Conservation (phyloP, 1,140 invertebrate species). For the Anthonomus grandis region DNA sequence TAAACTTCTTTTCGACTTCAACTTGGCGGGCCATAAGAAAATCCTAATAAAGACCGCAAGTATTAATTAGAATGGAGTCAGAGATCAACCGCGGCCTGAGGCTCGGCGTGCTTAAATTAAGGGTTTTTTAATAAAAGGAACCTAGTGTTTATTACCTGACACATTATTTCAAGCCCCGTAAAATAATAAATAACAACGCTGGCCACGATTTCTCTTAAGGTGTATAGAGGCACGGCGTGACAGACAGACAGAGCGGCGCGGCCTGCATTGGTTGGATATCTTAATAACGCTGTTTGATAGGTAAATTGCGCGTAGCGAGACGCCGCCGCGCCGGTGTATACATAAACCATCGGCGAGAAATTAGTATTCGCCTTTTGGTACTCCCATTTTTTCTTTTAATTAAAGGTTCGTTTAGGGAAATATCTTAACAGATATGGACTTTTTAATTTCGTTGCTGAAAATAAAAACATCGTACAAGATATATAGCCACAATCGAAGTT, state of each 20-base stretch:
- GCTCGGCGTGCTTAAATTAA: slow-evolving; percentile 4
- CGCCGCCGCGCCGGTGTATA: slow-evolving; percentile 3
- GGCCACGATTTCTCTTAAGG: slow-evolving; percentile 7
- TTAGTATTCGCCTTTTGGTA: slow-evolving; percentile 6
- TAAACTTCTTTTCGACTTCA: no score
- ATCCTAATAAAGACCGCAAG: slow-evolving; percentile 1
- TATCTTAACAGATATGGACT: no score
- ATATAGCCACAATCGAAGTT: no score
- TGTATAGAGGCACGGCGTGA: not conserved
- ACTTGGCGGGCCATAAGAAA: no score
- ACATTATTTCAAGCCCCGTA: slow-evolving; percentile 8
- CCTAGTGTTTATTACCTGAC: slow-evolving; percentile 13
- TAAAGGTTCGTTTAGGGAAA: no score
- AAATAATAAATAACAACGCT: slow-evolving; percentile 9
- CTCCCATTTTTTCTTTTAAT: slow-evolving; percentile 10
- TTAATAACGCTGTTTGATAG: slow-evolving; percentile 13
- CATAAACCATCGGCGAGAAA: slow-evolving; percentile 7
- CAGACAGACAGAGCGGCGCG: slow-evolving; percentile 7
- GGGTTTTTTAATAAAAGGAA: slow-evolving; percentile 11
- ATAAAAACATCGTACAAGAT: no score
- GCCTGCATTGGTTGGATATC: not conserved
- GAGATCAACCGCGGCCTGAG: not conserved
- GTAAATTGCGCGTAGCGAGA: slow-evolving; percentile 11
- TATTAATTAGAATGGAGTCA: slow-evolving; percentile 4
- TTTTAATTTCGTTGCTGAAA: no score